Evolutionary conservation across 2,797 vertebrate species (phyloP).

Genomic region (Tokudaia tokunoshimensis): DNA sequence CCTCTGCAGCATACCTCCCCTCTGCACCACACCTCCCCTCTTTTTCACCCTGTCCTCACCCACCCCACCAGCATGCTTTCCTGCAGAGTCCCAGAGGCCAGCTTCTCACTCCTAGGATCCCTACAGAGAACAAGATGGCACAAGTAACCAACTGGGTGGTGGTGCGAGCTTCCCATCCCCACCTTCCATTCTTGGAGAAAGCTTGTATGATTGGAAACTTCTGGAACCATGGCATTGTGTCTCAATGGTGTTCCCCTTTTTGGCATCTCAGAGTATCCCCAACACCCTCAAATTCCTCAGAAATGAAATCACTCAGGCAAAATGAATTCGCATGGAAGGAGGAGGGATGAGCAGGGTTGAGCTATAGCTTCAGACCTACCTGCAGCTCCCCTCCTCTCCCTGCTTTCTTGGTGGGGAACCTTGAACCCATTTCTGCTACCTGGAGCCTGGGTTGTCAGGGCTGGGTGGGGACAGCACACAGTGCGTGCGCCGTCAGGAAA

Average conservation of each 20-base stretch:
- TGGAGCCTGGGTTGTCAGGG: background rate
- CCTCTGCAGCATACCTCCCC: too few species aligned
- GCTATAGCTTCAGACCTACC: background rate
- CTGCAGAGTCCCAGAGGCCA: rapidly evolving
- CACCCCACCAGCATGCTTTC: background rate
- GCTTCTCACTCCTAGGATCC: background rate
- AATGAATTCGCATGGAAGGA: background rate
- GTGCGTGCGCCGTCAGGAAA: background rate
- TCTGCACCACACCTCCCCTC: background rate
- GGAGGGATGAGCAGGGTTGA: background rate
- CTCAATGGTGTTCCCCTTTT: background rate
- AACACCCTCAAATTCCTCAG: background rate
- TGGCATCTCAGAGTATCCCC: background rate
- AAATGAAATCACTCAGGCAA: background rate
- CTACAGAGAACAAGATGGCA: background rate
- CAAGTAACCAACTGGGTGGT: background rate
- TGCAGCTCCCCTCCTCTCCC: background rate
- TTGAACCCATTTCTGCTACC: background rate
- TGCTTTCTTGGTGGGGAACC: background rate
- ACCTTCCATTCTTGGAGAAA: background rate
- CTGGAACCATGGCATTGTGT: background rate
- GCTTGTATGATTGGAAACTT: background rate
- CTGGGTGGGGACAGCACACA: background rate
- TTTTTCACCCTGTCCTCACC: background rate
- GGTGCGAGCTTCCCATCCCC: background rate